Conservation (phyloP, 2,797 vertebrate genomes). For the Falco peregrinus region DNA sequence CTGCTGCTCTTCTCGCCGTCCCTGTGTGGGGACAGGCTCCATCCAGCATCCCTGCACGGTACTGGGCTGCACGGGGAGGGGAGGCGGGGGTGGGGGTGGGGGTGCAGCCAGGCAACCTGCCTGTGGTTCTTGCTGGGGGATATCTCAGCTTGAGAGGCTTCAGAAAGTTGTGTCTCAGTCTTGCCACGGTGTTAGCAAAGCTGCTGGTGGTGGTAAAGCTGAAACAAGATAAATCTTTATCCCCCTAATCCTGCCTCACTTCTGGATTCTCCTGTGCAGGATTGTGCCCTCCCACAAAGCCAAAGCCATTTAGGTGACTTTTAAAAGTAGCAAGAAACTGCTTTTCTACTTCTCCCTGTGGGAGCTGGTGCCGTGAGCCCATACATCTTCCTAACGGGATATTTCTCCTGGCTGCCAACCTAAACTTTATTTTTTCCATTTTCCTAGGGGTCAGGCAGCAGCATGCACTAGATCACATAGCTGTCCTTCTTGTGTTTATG, state of each 20-base stretch:
- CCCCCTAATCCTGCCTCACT: rapidly evolving
- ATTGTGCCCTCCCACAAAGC: background rate
- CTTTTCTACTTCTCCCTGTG: background rate
- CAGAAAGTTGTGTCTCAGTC: background rate
- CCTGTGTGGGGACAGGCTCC: rapidly evolving
- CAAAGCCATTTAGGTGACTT: background rate
- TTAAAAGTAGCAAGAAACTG: background rate
- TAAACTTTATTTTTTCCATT: background rate
- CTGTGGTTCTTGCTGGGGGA: rapidly evolving
- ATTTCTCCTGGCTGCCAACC: background rate
- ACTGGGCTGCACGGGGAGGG: background rate
- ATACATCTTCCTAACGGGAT: background rate
- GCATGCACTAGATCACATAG: background rate
- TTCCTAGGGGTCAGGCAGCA: background rate
- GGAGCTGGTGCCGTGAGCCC: rapidly evolving
- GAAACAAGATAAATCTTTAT: background rate
- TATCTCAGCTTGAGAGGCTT: background rate
- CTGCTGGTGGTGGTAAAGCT: background rate
- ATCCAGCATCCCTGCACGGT: background rate
- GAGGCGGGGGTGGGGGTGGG: no score
- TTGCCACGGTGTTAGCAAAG: background rate
- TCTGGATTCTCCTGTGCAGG: background rate
- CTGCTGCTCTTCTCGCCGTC: rapidly evolving
- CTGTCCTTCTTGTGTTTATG: background rate
- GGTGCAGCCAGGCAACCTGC: background rate